Evolutionary conservation across 2,797 vertebrate species (phyloP).

Genomic region (Tadarida brasiliensis): DNA sequence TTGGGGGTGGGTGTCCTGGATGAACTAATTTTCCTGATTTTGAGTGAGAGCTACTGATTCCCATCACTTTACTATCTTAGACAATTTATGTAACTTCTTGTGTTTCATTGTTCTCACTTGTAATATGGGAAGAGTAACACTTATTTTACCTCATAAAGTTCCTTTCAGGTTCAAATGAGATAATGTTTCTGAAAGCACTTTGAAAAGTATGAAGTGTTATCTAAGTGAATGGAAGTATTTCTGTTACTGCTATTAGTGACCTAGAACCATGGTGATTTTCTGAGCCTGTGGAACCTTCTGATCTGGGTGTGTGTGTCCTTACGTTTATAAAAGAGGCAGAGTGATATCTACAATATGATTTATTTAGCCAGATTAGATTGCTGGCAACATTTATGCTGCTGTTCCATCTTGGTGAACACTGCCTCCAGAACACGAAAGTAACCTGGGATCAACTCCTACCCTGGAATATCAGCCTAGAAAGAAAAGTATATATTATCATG

Average conservation of each 20-base stretch:
- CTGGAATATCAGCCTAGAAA: neutral
- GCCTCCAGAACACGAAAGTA: conserved; percentile 27
- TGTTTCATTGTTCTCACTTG: neutral
- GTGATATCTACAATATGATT: neutral
- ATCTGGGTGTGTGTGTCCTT: conserved; percentile 12
- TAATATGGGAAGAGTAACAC: neutral
- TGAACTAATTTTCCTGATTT: neutral
- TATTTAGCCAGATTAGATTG: conserved; percentile 46
- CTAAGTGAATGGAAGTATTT: neutral
- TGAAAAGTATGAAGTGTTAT: neutral
- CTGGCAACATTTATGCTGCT: neutral
- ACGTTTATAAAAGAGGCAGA: conserved; percentile 17
- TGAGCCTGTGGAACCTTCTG: neutral
- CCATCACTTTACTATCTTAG: neutral
- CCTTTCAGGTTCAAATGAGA: conserved; percentile 6
- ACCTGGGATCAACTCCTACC: neutral
- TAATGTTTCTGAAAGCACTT: neutral
- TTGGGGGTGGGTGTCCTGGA: neutral
- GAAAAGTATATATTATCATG: neutral
- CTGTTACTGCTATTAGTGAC: neutral
- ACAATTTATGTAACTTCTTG: neutral
- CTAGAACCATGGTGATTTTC: neutral
- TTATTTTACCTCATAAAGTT: neutral
- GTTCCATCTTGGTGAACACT: neutral
- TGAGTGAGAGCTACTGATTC: neutral